phyloP scores from a whole-genome alignment of 2,113 vertebrate species.

The Calcarius ornatus region DNA sequence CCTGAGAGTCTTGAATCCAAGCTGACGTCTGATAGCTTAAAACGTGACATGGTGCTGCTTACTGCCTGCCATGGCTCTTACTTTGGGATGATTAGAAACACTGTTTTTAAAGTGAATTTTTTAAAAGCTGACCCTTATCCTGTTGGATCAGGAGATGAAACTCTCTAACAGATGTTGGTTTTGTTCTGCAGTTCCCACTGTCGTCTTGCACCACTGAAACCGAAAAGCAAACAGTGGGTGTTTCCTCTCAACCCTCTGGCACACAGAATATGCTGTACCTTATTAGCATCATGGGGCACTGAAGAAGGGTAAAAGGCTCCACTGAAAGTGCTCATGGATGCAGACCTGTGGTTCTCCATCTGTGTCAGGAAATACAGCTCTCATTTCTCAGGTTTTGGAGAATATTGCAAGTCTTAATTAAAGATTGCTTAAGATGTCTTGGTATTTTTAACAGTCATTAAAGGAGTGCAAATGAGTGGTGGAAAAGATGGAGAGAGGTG shows the following conservation, averaged over 20 bases:
- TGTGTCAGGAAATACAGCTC: neutral
- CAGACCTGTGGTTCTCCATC: neutral
- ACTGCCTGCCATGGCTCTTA: neutral
- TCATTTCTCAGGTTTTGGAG: neutral
- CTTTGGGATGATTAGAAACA: neutral
- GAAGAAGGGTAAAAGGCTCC: neutral
- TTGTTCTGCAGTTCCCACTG: neutral
- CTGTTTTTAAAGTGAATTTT: neutral
- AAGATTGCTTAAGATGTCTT: neutral
- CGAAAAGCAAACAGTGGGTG: neutral
- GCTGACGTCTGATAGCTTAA: neutral
- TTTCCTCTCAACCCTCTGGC: neutral
- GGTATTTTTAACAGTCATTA: neutral
- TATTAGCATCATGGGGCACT: neutral
- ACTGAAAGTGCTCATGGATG: neutral
- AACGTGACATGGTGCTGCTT: neutral
- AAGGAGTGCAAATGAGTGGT: neutral
- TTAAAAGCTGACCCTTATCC: neutral
- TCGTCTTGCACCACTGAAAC: neutral
- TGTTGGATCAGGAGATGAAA: neutral
- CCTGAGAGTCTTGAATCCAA: neutral
- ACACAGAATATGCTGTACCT: fast-evolving
- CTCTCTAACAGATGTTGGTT: neutral
- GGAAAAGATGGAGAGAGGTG: neutral
- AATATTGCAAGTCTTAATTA: neutral